These are phyloP conservation scores for Tetraodon nigroviridis DNA, from an alignment of 2,113 vertebrate species.

Conservation along the genomic window DNA sequence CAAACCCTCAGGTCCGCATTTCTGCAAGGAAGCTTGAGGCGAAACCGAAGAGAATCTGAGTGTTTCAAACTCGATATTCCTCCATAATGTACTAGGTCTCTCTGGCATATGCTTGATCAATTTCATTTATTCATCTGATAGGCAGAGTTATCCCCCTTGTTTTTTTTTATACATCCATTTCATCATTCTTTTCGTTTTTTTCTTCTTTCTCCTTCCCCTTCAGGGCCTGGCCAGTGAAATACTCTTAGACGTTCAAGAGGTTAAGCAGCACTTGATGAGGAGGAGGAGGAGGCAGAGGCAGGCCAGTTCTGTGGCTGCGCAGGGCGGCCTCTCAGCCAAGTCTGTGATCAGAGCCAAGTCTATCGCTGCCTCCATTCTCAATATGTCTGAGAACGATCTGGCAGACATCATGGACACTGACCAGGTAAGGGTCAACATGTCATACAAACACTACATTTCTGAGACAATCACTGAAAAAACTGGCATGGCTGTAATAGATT, in stretches of 20 bases:
- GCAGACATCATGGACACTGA: conserved; percentile 84
- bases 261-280: conserved; percentile 79
- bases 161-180: conserved; percentile 66
- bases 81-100: conserved; percentile 71
- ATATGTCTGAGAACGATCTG: conserved; percentile 85
- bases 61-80: conserved; percentile 75
- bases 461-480: neutral
- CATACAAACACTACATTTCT: conserved; percentile 37
- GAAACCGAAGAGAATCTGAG: conserved; percentile 67
- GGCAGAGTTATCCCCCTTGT: conserved; percentile 64
- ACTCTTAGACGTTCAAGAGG: conserved; percentile 74
- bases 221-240: conserved; percentile 81
- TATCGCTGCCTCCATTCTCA: conserved; percentile 88
- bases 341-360: conserved; percentile 84
- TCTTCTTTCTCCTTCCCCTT: conserved; percentile 44
- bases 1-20: conserved; percentile 65
- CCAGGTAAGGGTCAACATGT: conserved; percentile 73
- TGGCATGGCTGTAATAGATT: conserved; percentile 41
- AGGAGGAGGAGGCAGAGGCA: conserved; percentile 76
- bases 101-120: conserved; percentile 70
- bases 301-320: conserved; percentile 51
- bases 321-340: conserved; percentile 69
- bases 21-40: conserved; percentile 63
- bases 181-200: conserved; percentile 59
- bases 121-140: conserved; percentile 72